Base-by-base conservation (phyloP, 2,113 vertebrate species). In the Lasiurus cinereus region DNA sequence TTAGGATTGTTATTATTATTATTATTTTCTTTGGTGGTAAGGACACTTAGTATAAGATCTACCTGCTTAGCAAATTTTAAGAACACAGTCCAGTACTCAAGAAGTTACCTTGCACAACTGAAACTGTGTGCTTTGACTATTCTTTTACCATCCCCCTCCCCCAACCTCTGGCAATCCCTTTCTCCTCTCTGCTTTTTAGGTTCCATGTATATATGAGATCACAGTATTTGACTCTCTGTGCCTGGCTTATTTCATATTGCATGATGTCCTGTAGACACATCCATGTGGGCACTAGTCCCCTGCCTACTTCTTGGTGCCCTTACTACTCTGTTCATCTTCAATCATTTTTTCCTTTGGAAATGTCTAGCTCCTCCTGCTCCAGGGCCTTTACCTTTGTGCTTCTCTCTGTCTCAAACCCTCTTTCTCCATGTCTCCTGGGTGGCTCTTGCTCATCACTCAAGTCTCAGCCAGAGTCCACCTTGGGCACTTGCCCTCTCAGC, bases 341-440 rank as follows among this genome's bases (percentile, higher is more conserved):
- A 12, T 70, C 24, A 31, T 1, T 10, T 85, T 50, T 39, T 56
- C 46, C 54, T 91, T 66, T 33, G n/a, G 24, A 59, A 85, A 80
- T 31, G 4, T 72, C 0, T 2, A 33, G 12, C 9, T 31, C 19
- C 7, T 52, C 54, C 0, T 12, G 3, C 12, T 13, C 62, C 9
- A 0, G 33, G 29, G n/a, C 10, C 33, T 95, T 52, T 76, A 22
- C 1, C 1, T 13, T 29, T 22, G 1, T 21, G 85, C 22, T 74
- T 43, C 72, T 50, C 5, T 46, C 14, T 64, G 3, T 12, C 69
- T 66, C 21, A 1, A 94, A 27, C 4, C 1, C 36, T 59, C 16
- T 52, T 62, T 76, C 43, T 79, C 43, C 14, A 7, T 0, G 7
- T n/a, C 33, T 36, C 29, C 59, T 1, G 13, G 50, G 2, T 3